Evolutionary conservation across 2,888 invertebrate genomes (phyloP), one percentile per base, ranked within the genome.

Genomic region (Caenorhabditis sp.): DNA sequence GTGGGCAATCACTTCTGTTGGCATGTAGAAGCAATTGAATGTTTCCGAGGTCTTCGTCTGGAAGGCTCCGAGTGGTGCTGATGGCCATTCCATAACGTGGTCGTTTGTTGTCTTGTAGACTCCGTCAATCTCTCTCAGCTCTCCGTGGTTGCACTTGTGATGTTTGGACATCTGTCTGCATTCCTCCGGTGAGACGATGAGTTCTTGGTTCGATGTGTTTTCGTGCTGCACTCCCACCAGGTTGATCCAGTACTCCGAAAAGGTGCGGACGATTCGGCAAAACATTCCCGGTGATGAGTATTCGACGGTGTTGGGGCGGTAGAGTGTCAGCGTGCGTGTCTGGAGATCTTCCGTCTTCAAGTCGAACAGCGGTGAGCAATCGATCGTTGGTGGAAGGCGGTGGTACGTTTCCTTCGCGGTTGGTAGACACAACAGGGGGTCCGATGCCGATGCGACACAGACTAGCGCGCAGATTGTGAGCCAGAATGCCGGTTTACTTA

Each of bases 61-160:
- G 17, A 56, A 56, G 1, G 20, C 26, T 0, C 41, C 39, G n/a
- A 56, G 9, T 3, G 55, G 55, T 11, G 55, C 26, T 2, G 17
- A 17, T 2, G 55, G 55, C 55, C 55, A 56, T 1, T 56, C 27
- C 11, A 56, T 15, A 1, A 27, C 11, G 41, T 56, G 55, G 2
- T n/a, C 17, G 20, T 56, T 56, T 7, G 7, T 27, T 1, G 55
- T 56, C 24, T 17, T 27, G 17, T 0, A 41, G 24, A 56, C 1
- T 7, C 55, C 55, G 6, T 15, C 1, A 1, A 8, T 1, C 1
- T 9, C 6, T 0, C 1, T 2, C 4, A 56, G 24, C 1, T 56
- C 55, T 0, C 55, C 55, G 11, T 56, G 41, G 15, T 39, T 41
- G 41, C 55, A 56, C 2, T 22, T 26, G 1, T 15, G 1, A 27